Base-by-base conservation (phyloP, 2,888 invertebrate species). In the Drosophila borealis region DNA sequence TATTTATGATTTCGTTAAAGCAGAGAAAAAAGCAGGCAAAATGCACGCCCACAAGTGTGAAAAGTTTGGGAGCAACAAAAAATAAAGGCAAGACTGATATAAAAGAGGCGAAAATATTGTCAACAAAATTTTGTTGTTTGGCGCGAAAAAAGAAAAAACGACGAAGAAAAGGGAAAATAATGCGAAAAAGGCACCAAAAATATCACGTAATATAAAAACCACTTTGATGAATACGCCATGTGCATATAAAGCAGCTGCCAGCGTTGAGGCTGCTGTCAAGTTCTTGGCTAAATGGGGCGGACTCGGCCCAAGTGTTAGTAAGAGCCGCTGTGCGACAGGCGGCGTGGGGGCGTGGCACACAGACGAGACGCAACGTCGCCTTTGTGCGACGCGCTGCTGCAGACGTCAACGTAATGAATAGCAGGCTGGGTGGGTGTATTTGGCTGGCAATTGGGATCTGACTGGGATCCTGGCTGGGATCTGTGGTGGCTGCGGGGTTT, bases 131-230 rank as follows among this genome's bases (percentile, higher is more conserved):
- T 64, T 81, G 83, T 80, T 89, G 78, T 85, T 84, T 74, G 69
- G 41, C 65, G 39, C 14, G 41, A 4, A 8, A 14, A 60, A 51
- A 46, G 48, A 61, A 42, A 61, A 57, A 53, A 51, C 19, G 29
- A 57, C 39, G 34, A 65, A 62, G 65, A 62, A 50, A 59, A 73
- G 45, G 39, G 49, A 67, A 71, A 70, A 63, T 57, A 74, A 80
- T 73, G 79, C 61, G 78, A 79, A 70, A 78, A 70, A 79, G 82
- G 73, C 88, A 70, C 70, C 80, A 55, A 77, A 89, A 89, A 89
- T 86, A 89, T 82, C 89, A 89, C 88, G 86, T 89, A 86, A 89
- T 86, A 89, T 78, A 83, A 88, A 88, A 90, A 88, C 81, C 90
- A 89, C 90, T 88, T 88, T 88, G 88, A 88, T 88, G 88, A 88